Base-by-base conservation (phyloP, 2,888 invertebrate species). In the Cremastinae sp. region DNA sequence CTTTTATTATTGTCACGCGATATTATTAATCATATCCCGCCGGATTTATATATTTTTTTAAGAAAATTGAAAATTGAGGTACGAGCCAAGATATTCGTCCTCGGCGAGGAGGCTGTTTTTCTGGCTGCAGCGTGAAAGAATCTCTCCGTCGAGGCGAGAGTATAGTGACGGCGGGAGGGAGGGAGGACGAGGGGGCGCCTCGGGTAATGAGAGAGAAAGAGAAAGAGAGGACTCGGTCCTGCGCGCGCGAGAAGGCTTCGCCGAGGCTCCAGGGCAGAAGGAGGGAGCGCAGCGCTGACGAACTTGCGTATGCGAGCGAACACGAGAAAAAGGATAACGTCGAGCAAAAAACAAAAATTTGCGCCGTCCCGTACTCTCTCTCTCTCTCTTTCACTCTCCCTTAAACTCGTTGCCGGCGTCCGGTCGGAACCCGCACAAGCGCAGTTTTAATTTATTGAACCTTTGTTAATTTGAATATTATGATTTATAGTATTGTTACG, bases 381-480 rank as follows among this genome's bases (percentile, higher is more conserved):
- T 64, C 56, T 43, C 54, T n/a, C 53, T 36, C 65, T 66, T 65
- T 51, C 58, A 28, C 51, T 72, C 18, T 54, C 47, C 75, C 70
- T n/a, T n/a, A n/a, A n/a, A n/a, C n/a, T n/a, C n/a, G n/a, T 28
- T 28, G 2, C 28, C 5, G 28, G 5, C 2, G 5, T 28, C 28
- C 5, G 2, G 75, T 80, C 75, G 74, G 77, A 68, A 58, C 68
- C 56, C 71, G 58, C 71, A 71, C 79, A 79, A 81, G 79, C 79
- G 74, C 81, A 78, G 81, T 80, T 82, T 80, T 82, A 83, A 83
- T 82, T 83, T 83, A 83, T 81, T 79, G 82, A 82, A 80, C 81
- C 81, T 82, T 82, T 82, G 82, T 82, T 82, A 81, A 83, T 83
- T 83, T 83, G 82, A 81, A 82, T 81, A 82, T 81, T 83, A 81